Evolutionary conservation across 53 echinoderm and acorn worm species (phyloP), one percentile per base, ranked within the genome.

Genomic region (Paracentrotus lividus): DNA sequence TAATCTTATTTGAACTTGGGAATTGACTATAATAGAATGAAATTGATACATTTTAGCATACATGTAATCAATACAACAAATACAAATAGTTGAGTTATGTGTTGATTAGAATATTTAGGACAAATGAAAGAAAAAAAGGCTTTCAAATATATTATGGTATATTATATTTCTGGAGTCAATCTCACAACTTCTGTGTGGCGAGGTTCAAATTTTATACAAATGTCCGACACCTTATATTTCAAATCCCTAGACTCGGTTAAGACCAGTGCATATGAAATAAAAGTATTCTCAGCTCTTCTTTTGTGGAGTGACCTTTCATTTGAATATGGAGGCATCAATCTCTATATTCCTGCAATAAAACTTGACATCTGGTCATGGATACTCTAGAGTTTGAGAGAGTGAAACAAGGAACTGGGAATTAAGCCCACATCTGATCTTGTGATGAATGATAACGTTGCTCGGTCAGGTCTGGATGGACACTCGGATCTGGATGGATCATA

Each of bases 361-460:
- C 86, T 86, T 86, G 86, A 86, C 86, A 86, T 32, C 86, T 86
- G 86, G 86, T 45, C 86, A 86, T 56, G 34, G 56, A 86, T 86
- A 86, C 57, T 56, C 86, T 32, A n/a, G 33, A 54, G 34, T 34
- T 4, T 16, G 12, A 86, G 53, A 56, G 56, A 55, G 86, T 86
- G 86, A 86, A 85, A 85, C 24, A 85, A 86, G 56, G 54, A 32
- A 53, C 47, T 52, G 21, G 34, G 20, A 86, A 81, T 81, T 81
- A 81, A 21, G 23, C 81, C 21, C 21, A 43, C 72, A 54, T 55
- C 86, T 56, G 56, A 86, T 86, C 53, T 55, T 57, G 86, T 86
- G 86, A 29, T 56, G 86, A 86, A 8, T 55, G 86, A 86, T 34
- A 27, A 18, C 81, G 45, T 81, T 47, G 81, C 9, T 81, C 81